A percentile compares a stretch with the other conserved stretches of the same genome.
phyloP scores from a whole-genome alignment of 2,888 invertebrate species.

The Disparrhopalites patrizii region DNA sequence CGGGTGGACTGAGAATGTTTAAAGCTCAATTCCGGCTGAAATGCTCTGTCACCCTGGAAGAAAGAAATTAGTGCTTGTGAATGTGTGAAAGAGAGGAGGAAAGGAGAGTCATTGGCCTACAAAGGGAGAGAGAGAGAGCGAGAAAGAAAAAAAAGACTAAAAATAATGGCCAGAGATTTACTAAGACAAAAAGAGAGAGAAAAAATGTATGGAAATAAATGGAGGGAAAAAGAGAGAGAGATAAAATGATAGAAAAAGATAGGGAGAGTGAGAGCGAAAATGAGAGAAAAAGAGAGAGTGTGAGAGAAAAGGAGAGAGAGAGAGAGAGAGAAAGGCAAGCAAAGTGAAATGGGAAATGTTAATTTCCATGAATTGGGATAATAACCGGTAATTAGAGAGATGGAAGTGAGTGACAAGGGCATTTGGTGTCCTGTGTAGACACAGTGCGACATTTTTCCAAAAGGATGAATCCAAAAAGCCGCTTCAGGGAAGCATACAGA shows the following conservation, averaged over 20 bases:
- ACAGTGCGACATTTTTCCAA: not conserved
- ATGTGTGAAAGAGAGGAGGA: too few species aligned
- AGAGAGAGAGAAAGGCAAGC: not conserved
- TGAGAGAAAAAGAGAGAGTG: not conserved
- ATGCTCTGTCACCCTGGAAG: too few species aligned
- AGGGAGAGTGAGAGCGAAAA: not conserved
- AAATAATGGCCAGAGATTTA: not conserved
- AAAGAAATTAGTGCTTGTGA: too few species aligned
- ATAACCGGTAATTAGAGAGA: not conserved
- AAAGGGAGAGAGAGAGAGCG: too few species aligned
- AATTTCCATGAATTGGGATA: not conserved
- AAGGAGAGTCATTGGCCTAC: not conserved
- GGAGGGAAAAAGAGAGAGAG: not conserved
- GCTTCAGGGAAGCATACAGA: not conserved
- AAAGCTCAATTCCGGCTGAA: too few species aligned
- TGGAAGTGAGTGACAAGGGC: not conserved
- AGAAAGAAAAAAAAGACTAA: not conserved
- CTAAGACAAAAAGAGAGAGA: not conserved
- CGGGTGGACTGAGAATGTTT: too few species aligned
- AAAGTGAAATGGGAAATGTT: not conserved
- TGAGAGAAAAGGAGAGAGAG: not conserved
- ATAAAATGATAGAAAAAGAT: not conserved
- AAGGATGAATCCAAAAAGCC: not conserved
- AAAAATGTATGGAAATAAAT: not conserved
- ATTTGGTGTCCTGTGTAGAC: not conserved